A percentile compares a stretch with the other conserved stretches of the same genome.
phyloP scores from a whole-genome alignment of 2,888 invertebrate species.

The Macaria notata region DNA sequence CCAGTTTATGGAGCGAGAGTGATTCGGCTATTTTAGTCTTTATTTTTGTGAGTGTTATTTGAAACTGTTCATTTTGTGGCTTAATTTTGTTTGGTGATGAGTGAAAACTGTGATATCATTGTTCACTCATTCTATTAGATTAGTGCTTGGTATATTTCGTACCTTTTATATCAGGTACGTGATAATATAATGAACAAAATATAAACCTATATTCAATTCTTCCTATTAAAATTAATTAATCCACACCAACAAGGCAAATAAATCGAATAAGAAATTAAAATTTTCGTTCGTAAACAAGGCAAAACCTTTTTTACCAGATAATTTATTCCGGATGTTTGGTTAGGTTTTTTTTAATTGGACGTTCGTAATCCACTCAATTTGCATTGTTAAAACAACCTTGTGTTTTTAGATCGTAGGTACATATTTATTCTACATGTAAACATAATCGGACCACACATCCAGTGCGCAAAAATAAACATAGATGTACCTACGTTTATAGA shows the following conservation, averaged over 20 bases:
- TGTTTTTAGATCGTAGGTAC: background rate
- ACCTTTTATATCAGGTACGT: too few relatives aligned
- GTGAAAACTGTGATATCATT: too few relatives aligned
- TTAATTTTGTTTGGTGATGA: too few relatives aligned
- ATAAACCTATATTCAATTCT: too few relatives aligned
- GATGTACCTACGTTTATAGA: background rate
- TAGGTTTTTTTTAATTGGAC: background rate
- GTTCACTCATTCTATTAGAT: too few relatives aligned
- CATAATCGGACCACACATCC: conserved; percentile 3
- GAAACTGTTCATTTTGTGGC: too few relatives aligned
- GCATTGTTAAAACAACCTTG: background rate
- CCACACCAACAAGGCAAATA: too few relatives aligned
- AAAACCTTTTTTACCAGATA: background rate
- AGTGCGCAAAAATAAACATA: conserved; percentile 4
- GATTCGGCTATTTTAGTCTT: conserved; percentile 25
- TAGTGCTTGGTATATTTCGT: too few relatives aligned
- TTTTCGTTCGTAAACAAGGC: background rate
- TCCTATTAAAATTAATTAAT: too few relatives aligned
- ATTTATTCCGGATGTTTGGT: background rate
- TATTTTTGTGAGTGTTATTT: conserved; percentile 16
- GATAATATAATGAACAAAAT: too few relatives aligned
- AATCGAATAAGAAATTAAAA: too few relatives aligned
- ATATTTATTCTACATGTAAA: conserved; percentile 1
- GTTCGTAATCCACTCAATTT: background rate
- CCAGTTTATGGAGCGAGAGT: conserved; percentile 41